Base-by-base conservation (phyloP, 2,888 invertebrate genomes). In the Andrena chrysosceles region DNA sequence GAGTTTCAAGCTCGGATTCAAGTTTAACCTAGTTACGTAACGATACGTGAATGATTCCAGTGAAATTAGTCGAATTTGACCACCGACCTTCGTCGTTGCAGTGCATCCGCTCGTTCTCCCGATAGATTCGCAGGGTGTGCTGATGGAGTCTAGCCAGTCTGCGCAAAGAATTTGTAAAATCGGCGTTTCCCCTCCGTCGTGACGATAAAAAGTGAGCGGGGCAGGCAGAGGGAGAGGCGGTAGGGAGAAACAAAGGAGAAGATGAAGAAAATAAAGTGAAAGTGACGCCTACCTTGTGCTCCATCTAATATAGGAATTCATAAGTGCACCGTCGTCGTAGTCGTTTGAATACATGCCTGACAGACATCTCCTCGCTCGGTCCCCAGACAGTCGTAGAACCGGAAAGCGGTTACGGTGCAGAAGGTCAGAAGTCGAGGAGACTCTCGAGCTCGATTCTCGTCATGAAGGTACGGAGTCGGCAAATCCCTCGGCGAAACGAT, bases 271-370 rank as follows among this genome's bases (percentile, higher is more conserved):
- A 31, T 13, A 48, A 59, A 59, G 16, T 1, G 29, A 70, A 69
- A 48, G 26, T 16, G 49, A 60, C 59, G 10, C 56, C 62, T 68
- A 76, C 83, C 83, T 83, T 48, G 29, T 77, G 73, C 76, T 81
- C 81, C 83, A 77, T 66, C 31, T 69, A 52, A 83, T 81, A 66
- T 81, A 83, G 33, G 83, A 68, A 72, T 72, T 83, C 81, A 83
- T 81, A 56, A 81, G 81, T 6, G 54, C 13, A 7, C 72, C 83
- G 56, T 81, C 72, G 49, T 83, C 81, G 60, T 77, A 81, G 42
- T 81, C 76, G 77, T 83, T 83, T 4, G 83, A 72, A 62, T 83
- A 82, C 77, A 83, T 82, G 33, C 42, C 52, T 29, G 35, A 0
- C 35, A n/a, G 31, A 20, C 67, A 66, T 77, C 26, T 23, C 66